A percentile compares a stretch with the other conserved stretches of the same genome.
Evolutionary conservation across 2,888 invertebrate species (phyloP).

Genomic region (Andrena marginata): DNA sequence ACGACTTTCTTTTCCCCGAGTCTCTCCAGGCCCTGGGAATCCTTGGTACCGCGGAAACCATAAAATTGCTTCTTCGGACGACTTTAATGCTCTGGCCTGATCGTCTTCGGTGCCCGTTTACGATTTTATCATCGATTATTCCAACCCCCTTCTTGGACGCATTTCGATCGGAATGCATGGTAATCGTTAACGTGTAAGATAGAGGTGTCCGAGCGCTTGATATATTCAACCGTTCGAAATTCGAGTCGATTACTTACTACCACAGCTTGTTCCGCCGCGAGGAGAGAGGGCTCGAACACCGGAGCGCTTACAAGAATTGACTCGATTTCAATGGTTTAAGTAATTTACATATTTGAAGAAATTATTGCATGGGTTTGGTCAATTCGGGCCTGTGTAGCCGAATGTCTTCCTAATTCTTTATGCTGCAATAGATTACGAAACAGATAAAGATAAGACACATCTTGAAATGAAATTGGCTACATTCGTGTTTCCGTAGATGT

Average conservation of each 20-base stretch:
- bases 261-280: neutral
- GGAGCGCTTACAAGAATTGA: neutral
- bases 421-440: no score
- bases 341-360: no score
- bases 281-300: neutral
- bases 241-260: constrained; percentile 31
- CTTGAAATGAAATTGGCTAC: no score
- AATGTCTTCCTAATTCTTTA: no score
- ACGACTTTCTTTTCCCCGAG: constrained; percentile 38
- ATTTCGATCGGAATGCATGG: constrained; percentile 4
- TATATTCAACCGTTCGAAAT: constrained; percentile 21
- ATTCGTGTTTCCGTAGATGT: no score
- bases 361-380: no score
- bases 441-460: no score
- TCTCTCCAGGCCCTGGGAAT: constrained; percentile 36
- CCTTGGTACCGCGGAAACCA: constrained; percentile 62
- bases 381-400: no score
- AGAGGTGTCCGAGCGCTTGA: constrained; percentile 2
- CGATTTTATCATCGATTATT: constrained; percentile 65
- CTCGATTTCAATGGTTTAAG: no score
- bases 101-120: constrained; percentile 28
- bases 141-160: constrained; percentile 21
- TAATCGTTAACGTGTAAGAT: constrained; percentile 22
- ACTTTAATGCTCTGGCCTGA: constrained; percentile 46
- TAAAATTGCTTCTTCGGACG: constrained; percentile 53